Percentiles rank a stretch among this genome's conserved stretches.
These are phyloP conservation scores for Girardinus metallicus DNA, from an alignment of 2,797 vertebrate genomes.

Conservation along the genomic window DNA sequence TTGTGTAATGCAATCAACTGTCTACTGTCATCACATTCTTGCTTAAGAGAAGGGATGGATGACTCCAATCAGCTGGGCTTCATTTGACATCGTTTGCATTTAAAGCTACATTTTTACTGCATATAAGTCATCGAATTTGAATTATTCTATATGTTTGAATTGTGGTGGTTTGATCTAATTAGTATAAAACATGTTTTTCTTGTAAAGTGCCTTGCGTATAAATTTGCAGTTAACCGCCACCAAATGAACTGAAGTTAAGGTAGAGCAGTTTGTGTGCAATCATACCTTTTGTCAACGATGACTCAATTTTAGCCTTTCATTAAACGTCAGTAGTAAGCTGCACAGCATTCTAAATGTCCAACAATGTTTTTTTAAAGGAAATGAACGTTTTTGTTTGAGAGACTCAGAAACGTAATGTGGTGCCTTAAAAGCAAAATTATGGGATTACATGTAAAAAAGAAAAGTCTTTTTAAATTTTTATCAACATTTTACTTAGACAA, in stretches of 20 bases:
- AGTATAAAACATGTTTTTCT: not conserved
- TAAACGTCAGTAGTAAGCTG: not conserved
- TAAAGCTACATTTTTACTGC: not conserved
- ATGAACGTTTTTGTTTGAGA: not conserved
- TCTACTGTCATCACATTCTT: not conserved
- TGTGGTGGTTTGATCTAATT: not conserved
- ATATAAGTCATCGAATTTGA: not conserved
- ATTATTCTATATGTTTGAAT: not conserved
- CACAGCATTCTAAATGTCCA: not conserved
- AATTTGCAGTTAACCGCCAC: not conserved
- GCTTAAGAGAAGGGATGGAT: not conserved
- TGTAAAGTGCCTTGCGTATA: not conserved
- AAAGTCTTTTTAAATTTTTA: not conserved
- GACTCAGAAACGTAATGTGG: not conserved
- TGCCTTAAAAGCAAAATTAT: not conserved
- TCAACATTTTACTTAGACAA: not conserved
- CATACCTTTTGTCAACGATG: not conserved
- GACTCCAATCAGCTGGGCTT: not conserved
- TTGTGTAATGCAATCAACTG: not conserved
- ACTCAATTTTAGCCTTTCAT: not conserved
- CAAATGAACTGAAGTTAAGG: not conserved
- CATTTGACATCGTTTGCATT: not conserved
- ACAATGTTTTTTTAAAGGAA: not conserved
- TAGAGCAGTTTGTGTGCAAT: not conserved
- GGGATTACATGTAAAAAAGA: not conserved